Evolutionary conservation across 2,888 invertebrate genomes (phyloP).

Genomic region (Allolobophora icterica): DNA sequence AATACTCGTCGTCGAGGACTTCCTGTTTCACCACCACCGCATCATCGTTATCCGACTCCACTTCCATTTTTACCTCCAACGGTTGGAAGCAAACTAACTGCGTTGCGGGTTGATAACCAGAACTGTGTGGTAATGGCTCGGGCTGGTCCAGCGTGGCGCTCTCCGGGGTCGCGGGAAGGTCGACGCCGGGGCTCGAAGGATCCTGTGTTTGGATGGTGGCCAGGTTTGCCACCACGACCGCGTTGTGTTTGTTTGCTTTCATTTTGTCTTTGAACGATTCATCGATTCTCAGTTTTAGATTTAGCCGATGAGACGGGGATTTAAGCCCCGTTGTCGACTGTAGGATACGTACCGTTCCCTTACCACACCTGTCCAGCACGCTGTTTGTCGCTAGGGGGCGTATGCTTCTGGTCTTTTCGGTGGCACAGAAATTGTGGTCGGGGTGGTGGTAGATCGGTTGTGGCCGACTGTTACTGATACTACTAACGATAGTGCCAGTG

Average conservation of each 20-base stretch:
- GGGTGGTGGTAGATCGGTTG: slow-evolving; percentile 14
- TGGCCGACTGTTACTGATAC: not conserved
- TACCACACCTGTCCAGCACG: not conserved
- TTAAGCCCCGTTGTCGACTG: not conserved
- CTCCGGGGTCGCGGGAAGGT: slow-evolving; percentile 2
- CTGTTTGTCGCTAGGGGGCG: not conserved
- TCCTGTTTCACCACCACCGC: not conserved
- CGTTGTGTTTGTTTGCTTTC: not conserved
- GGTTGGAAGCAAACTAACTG: not conserved
- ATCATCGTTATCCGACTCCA: not conserved
- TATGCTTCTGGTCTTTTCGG: not conserved
- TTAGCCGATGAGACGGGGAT: not conserved
- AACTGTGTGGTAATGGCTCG: too few relatives aligned
- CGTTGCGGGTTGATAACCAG: not conserved
- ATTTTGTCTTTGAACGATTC: slow-evolving; percentile 12
- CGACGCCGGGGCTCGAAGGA: not conserved
- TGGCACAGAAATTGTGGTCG: slow-evolving; percentile 20
- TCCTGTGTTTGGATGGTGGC: not conserved
- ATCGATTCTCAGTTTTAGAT: slow-evolving; percentile 13
- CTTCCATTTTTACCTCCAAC: not conserved
- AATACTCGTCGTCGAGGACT: not conserved
- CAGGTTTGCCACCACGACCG: not conserved
- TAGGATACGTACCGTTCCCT: not conserved
- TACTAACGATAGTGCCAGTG: not conserved
- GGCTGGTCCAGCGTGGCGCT: not conserved